Conservation (phyloP, 2,113 vertebrate genomes). For the Gymnocephalus cernua region DNA sequence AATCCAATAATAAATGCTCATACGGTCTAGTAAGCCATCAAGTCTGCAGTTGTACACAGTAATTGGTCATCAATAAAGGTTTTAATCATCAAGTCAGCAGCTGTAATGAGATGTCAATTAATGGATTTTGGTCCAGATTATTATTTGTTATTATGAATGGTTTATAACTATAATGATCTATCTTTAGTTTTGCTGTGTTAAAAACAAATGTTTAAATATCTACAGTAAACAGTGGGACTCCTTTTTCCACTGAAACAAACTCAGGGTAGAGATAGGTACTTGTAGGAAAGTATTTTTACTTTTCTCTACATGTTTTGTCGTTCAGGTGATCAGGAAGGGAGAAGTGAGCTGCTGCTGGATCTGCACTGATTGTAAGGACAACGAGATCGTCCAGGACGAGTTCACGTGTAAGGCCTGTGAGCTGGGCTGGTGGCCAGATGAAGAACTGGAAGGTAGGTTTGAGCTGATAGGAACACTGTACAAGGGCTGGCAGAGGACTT, state of each 20-base stretch:
- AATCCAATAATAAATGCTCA: not conserved
- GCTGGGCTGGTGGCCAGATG: slow-evolving; percentile 95
- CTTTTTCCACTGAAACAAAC: not conserved
- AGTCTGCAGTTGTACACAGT: not conserved
- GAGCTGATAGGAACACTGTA: not conserved
- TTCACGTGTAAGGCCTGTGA: slow-evolving; percentile 99
- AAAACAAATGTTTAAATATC: not conserved
- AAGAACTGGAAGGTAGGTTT: slow-evolving; percentile 90
- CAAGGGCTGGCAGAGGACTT: no score
- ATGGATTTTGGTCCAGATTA: not conserved
- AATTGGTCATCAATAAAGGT: not conserved
- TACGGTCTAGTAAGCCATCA: not conserved
- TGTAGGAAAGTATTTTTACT: not conserved
- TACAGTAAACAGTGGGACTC: not conserved
- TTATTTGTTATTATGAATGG: not conserved
- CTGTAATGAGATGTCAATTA: not conserved
- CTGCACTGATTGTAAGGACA: slow-evolving; percentile 97
- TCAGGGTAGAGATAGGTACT: not conserved
- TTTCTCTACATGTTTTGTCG: not conserved
- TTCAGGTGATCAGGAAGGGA: slow-evolving; percentile 96
- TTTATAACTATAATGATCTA: not conserved
- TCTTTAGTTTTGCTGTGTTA: not conserved
- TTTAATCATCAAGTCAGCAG: not conserved
- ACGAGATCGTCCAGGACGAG: slow-evolving; percentile 96
- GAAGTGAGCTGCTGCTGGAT: slow-evolving; percentile 99